Evolutionary conservation across 2,113 vertebrate species (phyloP).

Genomic region (Polypterus bichir): DNA sequence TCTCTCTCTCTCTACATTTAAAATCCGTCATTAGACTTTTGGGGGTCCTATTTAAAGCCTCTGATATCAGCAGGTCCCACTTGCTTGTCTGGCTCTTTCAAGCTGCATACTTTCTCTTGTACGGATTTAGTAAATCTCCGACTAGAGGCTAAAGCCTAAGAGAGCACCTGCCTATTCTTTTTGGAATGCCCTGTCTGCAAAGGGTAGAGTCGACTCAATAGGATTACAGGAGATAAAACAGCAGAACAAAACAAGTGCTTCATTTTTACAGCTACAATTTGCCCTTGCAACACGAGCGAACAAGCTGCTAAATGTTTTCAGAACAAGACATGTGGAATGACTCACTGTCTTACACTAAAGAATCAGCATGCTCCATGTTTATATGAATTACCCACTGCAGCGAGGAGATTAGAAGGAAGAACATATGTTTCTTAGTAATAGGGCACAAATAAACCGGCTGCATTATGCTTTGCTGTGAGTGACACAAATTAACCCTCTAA

Average conservation of each 20-base stretch:
- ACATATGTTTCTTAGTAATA: constrained; percentile 5
- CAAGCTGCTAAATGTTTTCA: constrained; percentile 28
- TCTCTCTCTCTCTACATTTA: no score
- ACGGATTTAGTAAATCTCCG: not conserved
- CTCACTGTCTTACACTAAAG: constrained; percentile 12
- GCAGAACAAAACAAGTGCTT: constrained; percentile 40
- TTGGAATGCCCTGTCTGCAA: not conserved
- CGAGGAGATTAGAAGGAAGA: constrained; percentile 15
- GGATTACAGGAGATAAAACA: constrained; percentile 52
- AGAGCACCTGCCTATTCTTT: not conserved
- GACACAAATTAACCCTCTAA: no score
- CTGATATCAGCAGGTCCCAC: no score
- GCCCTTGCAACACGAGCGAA: constrained; percentile 23
- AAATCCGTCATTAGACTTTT: no score
- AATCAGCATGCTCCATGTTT: constrained; percentile 8
- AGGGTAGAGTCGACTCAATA: constrained; percentile 24
- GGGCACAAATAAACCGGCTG: not conserved
- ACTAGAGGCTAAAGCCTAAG: not conserved
- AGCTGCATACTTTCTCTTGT: no score
- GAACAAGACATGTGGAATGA: constrained; percentile 8
- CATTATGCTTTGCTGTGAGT: not conserved
- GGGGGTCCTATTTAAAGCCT: no score
- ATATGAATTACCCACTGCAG: constrained; percentile 8
- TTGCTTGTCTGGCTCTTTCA: no score
- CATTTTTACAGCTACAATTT: constrained; percentile 34